Conservation (phyloP, 2,888 invertebrate species). For the Thereva nobilitata region DNA sequence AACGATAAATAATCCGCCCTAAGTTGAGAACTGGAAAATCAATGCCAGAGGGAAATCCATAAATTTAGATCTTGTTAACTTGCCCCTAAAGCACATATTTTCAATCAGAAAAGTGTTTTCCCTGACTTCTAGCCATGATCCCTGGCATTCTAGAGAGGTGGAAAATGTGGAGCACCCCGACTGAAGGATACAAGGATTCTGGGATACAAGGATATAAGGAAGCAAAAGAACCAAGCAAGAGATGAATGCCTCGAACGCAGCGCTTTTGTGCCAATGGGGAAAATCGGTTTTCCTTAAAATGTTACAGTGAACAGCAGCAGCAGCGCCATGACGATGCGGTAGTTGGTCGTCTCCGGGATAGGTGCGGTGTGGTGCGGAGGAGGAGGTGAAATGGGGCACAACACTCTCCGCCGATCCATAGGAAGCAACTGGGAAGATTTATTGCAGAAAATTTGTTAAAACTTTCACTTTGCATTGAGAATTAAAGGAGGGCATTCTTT, state of each 20-base stretch:
- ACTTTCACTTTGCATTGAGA: conserved; percentile 26
- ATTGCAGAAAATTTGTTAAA: conserved; percentile 22
- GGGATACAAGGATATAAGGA: too few species aligned
- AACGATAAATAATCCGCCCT: conserved; percentile 18
- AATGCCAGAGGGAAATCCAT: conserved; percentile 17
- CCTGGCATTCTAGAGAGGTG: not conserved
- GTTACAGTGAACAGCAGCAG: too few species aligned
- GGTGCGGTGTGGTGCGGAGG: not conserved
- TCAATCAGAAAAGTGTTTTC: conserved; percentile 26
- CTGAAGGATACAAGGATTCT: too few species aligned
- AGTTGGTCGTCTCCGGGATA: too few species aligned
- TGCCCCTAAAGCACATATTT: conserved; percentile 22
- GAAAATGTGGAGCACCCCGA: too few species aligned
- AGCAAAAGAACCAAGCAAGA: too few species aligned
- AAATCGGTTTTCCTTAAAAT: too few species aligned
- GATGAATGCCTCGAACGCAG: too few species aligned
- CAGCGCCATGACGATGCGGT: too few species aligned
- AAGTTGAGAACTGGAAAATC: conserved; percentile 1
- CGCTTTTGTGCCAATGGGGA: too few species aligned
- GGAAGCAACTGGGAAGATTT: conserved; percentile 9
- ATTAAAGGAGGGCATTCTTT: too few species aligned
- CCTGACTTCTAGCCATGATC: conserved; percentile 16
- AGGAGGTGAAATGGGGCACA: conserved; percentile 12
- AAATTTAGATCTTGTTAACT: conserved; percentile 22
- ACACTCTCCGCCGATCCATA: conserved; percentile 9